Conservation (phyloP, 2,113 vertebrate genomes). For the Benitochromis conjunctus region DNA sequence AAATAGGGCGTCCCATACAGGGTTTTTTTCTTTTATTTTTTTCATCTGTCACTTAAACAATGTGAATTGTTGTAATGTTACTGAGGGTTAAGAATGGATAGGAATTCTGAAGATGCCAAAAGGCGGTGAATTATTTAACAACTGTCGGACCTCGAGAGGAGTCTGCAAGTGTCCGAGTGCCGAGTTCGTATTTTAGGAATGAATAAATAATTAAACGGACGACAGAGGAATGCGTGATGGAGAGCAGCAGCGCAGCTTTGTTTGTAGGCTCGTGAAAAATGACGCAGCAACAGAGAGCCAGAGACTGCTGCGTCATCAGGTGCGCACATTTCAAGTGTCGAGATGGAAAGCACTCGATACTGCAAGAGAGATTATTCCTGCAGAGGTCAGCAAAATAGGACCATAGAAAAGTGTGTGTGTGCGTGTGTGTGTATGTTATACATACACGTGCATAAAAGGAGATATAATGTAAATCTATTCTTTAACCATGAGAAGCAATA, state of each 20-base stretch:
- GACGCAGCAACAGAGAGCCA: conserved; percentile 14
- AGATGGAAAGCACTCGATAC: neutral
- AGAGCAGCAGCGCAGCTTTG: neutral
- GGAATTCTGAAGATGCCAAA: neutral
- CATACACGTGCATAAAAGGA: neutral
- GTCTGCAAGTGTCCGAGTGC: neutral
- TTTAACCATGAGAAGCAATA: neutral
- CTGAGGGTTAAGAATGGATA: neutral
- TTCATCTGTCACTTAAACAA: neutral
- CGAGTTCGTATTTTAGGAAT: neutral
- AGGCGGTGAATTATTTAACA: conserved; percentile 6
- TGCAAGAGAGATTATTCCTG: neutral
- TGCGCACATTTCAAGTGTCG: neutral
- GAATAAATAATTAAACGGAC: neutral
- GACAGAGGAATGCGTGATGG: neutral
- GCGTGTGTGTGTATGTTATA: neutral
- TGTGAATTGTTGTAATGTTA: neutral
- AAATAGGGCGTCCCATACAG: neutral
- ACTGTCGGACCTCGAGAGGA: neutral
- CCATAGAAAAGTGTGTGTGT: neutral
- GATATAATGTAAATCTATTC: neutral
- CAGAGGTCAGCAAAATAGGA: neutral
- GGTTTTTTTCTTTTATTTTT: no score
- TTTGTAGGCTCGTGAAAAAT: neutral
- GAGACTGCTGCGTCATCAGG: conserved; percentile 31